phyloP scores from a whole-genome alignment of 2,888 invertebrate species.

The Salpingus planirostris region DNA sequence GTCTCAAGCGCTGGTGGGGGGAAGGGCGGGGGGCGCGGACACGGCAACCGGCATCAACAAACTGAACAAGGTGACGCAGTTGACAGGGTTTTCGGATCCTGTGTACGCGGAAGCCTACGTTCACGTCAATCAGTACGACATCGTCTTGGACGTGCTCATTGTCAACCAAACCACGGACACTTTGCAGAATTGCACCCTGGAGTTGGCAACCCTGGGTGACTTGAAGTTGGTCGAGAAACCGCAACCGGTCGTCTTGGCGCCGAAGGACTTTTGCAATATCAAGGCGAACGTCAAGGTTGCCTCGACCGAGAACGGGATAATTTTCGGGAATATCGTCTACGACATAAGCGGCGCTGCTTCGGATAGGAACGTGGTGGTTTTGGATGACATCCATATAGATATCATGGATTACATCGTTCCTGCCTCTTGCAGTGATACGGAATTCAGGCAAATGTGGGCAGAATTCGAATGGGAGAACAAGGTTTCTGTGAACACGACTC shows the following conservation, averaged over 20 bases:
- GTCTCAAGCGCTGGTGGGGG: conserved; percentile 76
- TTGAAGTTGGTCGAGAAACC: conserved; percentile 97
- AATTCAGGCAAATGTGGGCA: conserved; percentile 99
- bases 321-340: conserved; percentile 98
- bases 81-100: conserved; percentile 98
- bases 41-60: conserved; percentile 50
- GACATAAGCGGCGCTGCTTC: conserved; percentile 89
- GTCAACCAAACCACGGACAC: conserved; percentile 98
- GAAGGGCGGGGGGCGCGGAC: conserved; percentile 40
- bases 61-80: conserved; percentile 74
- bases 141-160: conserved; percentile 94
- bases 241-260: conserved; percentile 88
- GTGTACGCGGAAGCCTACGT: conserved; percentile 99
- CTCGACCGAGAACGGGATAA: conserved; percentile 98
- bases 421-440: conserved; percentile 85
- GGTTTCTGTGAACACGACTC: conserved; percentile 88
- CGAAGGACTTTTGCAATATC: conserved; percentile 95
- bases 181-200: conserved; percentile 94
- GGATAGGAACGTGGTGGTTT: conserved; percentile 93
- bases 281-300: conserved; percentile 99
- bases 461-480: conserved; percentile 99
- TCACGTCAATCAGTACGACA: conserved; percentile 97
- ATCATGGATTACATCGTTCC: conserved; percentile 99
- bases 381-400: conserved; percentile 99
- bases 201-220: conserved; percentile 95